Conservation (phyloP, 2,113 vertebrate species). For the Sinocyclocheilus anophthalmus region DNA sequence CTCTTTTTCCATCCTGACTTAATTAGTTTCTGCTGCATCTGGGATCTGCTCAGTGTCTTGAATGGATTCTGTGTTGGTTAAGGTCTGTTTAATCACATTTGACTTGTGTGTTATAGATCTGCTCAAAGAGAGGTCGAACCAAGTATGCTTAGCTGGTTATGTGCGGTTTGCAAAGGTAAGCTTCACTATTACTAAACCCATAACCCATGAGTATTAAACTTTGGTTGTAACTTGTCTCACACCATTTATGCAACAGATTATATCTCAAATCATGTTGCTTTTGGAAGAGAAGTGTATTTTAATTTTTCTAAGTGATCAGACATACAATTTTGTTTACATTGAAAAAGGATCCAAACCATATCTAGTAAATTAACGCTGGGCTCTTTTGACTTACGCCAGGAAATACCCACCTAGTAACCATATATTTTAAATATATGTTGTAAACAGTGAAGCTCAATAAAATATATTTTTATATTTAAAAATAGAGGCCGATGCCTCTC, state of each 20-base stretch:
- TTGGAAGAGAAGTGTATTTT: neutral
- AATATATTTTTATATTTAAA: too few relatives aligned
- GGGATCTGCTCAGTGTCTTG: conserved; percentile 20
- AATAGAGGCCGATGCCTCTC: too few relatives aligned
- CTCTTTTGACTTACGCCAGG: neutral
- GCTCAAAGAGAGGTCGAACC: neutral
- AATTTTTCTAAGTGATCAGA: neutral
- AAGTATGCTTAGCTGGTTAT: neutral
- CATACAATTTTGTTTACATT: neutral
- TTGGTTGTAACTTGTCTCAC: neutral
- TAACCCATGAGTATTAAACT: neutral
- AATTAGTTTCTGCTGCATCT: neutral
- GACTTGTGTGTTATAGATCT: neutral
- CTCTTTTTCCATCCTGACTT: conserved; percentile 10
- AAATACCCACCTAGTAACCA: neutral
- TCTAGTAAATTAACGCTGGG: neutral
- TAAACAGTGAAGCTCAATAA: neutral
- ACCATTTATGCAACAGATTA: neutral
- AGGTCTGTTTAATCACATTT: conserved; percentile 8
- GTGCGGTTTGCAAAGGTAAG: neutral
- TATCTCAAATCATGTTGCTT: neutral
- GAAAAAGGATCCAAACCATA: neutral
- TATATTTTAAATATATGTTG: neutral
- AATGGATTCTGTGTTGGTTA: conserved; percentile 2
- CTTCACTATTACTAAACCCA: neutral